Evolutionary conservation across 2,113 vertebrate genomes (phyloP).

Genomic region (Sceloporus undulatus): DNA sequence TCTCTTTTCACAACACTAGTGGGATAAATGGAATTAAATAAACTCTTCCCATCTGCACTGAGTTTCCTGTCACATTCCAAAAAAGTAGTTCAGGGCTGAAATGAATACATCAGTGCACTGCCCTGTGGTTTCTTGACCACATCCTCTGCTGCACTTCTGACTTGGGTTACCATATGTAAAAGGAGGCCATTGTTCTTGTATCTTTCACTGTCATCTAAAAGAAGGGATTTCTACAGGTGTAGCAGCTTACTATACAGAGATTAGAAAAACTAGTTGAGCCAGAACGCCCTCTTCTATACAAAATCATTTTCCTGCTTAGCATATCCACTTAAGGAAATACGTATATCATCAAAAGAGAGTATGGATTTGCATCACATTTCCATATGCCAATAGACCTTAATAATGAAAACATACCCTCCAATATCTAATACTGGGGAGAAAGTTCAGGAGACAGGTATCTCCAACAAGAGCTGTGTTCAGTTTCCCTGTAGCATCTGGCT

Average conservation of each 20-base stretch:
- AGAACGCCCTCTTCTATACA: background rate
- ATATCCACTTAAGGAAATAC: background rate
- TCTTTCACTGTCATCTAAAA: background rate
- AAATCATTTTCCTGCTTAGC: background rate
- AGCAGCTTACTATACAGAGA: background rate
- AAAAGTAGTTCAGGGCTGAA: conserved; percentile 22
- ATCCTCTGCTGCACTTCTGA: background rate
- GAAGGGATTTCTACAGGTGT: background rate
- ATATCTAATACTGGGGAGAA: background rate
- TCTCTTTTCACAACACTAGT: background rate
- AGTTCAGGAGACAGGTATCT: background rate
- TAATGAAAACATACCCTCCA: background rate
- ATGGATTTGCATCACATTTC: background rate
- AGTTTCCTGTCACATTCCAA: conserved; percentile 37
- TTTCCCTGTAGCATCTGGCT: conserved; percentile 8
- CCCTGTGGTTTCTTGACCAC: background rate
- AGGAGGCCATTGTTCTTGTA: background rate
- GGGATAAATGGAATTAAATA: conserved; percentile 28
- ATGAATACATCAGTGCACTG: background rate
- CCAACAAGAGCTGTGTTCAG: background rate
- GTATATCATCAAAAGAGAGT: background rate
- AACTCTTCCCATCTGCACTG: conserved; percentile 22
- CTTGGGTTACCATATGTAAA: conserved; percentile 6
- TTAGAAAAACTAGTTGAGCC: background rate
- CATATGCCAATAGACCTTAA: background rate